phyloP scores from a whole-genome alignment of 37 sponge, comb jelly and placozoan genomes.

The Beroe forskalii region DNA sequence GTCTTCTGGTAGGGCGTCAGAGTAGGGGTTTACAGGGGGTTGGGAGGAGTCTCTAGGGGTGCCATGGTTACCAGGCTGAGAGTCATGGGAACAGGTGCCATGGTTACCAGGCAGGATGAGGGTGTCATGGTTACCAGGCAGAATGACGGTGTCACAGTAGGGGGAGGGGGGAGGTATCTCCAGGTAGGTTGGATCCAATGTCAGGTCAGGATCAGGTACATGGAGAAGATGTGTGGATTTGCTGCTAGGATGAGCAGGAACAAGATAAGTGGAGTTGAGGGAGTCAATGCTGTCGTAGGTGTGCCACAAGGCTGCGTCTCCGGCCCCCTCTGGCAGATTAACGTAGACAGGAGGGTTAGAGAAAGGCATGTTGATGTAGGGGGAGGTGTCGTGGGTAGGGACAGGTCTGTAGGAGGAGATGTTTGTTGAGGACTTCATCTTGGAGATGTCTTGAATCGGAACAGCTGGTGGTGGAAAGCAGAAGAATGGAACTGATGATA shows the following conservation, averaged over 20 bases:
- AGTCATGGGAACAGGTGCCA: too few relatives aligned
- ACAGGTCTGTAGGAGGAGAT: neutral
- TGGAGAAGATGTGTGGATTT: too few relatives aligned
- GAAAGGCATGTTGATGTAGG: neutral
- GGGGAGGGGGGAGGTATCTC: neutral
- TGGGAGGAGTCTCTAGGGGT: neutral
- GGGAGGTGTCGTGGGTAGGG: slow-evolving; percentile 1
- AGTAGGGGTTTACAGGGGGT: neutral
- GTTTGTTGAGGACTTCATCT: too few relatives aligned
- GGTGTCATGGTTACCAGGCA: too few relatives aligned
- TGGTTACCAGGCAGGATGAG: neutral
- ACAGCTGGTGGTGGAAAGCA: too few relatives aligned
- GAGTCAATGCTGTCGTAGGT: neutral
- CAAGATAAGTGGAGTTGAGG: neutral
- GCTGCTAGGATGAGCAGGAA: neutral
- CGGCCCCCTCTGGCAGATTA: neutral
- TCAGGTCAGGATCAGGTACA: neutral
- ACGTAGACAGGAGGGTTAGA: neutral
- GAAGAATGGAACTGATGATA: too few relatives aligned
- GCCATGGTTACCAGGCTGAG: neutral
- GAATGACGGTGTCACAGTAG: neutral
- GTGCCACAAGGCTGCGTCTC: neutral
- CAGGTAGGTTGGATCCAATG: neutral
- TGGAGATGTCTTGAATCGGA: too few relatives aligned
- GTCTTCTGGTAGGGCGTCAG: too few relatives aligned